Percentiles rank a stretch among this genome's conserved stretches.
These are phyloP conservation scores for Conomelus anceps DNA, from an alignment of 2,888 invertebrate species.

Conservation along the genomic window DNA sequence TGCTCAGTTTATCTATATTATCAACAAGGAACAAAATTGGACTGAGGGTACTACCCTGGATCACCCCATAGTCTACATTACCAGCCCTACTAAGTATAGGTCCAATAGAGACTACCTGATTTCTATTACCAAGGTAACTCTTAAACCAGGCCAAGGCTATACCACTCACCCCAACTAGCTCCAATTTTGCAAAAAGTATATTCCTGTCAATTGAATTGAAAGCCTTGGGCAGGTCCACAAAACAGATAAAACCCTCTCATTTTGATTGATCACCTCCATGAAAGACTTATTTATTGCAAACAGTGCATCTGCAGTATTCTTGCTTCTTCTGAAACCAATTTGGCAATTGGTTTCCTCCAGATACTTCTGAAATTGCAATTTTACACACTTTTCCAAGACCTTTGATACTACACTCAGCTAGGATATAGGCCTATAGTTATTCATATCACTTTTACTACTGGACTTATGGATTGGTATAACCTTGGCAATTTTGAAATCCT, in stretches of 20 bases:
- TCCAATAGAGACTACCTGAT: background rate
- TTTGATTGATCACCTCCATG: background rate
- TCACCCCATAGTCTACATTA: too few species aligned
- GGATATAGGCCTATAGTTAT: slow-evolving; percentile 9
- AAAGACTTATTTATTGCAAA: background rate
- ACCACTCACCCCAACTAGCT: background rate
- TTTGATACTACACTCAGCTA: slow-evolving; percentile 3
- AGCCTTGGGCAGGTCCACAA: slow-evolving; percentile 8
- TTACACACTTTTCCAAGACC: slow-evolving; percentile 6
- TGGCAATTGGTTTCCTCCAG: background rate
- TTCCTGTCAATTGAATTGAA: background rate
- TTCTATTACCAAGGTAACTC: background rate
- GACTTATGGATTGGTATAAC: slow-evolving; percentile 4
- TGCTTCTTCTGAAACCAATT: background rate
- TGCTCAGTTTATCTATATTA: too few species aligned
- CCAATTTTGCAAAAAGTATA: background rate
- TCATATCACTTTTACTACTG: background rate
- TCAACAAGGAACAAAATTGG: too few species aligned
- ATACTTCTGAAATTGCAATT: slow-evolving; percentile 1
- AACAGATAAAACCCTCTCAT: slow-evolving; percentile 5
- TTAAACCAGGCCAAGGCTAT: background rate
- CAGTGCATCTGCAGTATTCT: background rate
- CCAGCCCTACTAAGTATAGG: too few species aligned
- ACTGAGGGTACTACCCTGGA: too few species aligned
- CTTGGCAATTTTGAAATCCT: slow-evolving; percentile 14